phyloP scores from a whole-genome alignment of 2,113 vertebrate genomes.

The Mormyrus lacerda region DNA sequence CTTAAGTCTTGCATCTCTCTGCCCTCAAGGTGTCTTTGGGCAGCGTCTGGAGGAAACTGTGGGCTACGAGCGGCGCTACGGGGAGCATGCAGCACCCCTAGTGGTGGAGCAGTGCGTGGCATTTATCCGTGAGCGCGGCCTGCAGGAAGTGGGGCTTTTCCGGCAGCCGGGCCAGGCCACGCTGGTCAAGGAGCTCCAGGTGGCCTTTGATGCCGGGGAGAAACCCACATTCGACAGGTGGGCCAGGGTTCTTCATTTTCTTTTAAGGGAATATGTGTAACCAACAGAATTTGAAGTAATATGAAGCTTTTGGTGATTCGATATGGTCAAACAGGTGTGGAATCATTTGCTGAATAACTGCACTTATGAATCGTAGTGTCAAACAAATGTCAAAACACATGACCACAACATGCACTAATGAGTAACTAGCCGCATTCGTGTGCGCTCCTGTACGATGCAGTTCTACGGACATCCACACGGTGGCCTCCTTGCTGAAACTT shows the following conservation, averaged over 20 bases:
- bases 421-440: not conserved
- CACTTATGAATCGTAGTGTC: not conserved
- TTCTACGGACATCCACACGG: constrained; percentile 65
- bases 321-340: not conserved
- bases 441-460: constrained; percentile 36
- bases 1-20: not conserved
- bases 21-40: constrained; percentile 58
- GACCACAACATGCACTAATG: not conserved
- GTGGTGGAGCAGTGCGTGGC: constrained; percentile 67
- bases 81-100: constrained; percentile 57
- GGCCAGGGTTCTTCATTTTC: not conserved
- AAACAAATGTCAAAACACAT: not conserved
- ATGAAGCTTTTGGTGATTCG: not conserved
- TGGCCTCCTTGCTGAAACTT: constrained; percentile 66
- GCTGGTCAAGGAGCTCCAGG: constrained; percentile 62
- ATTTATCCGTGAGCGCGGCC: constrained; percentile 58
- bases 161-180: constrained; percentile 62
- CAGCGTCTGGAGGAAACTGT: constrained; percentile 67
- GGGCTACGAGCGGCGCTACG: constrained; percentile 61
- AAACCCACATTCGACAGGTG: constrained; percentile 65
- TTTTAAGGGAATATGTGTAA: not conserved
- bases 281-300: not conserved
- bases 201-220: constrained; percentile 64
- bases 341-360: not conserved
- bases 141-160: constrained; percentile 65